phyloP scores from a whole-genome alignment of 23 tunicate species.

The Styela plicata region DNA sequence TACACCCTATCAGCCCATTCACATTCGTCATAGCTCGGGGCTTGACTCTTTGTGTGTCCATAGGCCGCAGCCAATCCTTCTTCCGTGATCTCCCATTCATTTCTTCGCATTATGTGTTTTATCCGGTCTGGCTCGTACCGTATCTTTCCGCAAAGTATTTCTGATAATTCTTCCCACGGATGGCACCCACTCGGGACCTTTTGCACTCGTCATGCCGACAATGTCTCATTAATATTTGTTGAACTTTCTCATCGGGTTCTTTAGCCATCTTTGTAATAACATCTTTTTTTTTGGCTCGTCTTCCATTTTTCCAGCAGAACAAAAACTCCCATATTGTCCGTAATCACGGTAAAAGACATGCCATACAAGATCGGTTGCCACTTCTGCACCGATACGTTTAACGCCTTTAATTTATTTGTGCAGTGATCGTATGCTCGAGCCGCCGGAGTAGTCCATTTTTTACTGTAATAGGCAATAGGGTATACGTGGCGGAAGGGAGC shows the following conservation, averaged over 20 bases:
- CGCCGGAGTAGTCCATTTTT: slow-evolving; percentile 27
- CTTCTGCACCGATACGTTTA: neutral
- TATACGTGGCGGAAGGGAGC: neutral
- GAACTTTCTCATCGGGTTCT: neutral
- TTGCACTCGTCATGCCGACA: neutral
- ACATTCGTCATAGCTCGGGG: neutral
- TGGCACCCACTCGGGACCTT: neutral
- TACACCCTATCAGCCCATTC: neutral
- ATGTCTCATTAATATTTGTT: neutral
- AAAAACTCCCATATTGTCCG: neutral
- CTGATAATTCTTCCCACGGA: too few relatives aligned
- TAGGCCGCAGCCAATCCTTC: neutral
- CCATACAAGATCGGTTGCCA: neutral
- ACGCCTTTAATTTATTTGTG: neutral
- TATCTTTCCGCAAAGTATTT: neutral
- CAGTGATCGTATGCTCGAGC: slow-evolving; percentile 11
- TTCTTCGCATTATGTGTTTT: neutral
- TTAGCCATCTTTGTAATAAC: slow-evolving; percentile 8
- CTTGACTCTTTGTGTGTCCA: neutral
- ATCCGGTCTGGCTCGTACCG: neutral
- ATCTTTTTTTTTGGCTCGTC: neutral
- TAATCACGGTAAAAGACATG: neutral
- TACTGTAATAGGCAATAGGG: slow-evolving; percentile 26
- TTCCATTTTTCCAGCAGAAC: neutral
- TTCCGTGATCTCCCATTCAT: neutral